phyloP scores from a whole-genome alignment of 1,140 invertebrate genomes.

The Euura lappo region DNA sequence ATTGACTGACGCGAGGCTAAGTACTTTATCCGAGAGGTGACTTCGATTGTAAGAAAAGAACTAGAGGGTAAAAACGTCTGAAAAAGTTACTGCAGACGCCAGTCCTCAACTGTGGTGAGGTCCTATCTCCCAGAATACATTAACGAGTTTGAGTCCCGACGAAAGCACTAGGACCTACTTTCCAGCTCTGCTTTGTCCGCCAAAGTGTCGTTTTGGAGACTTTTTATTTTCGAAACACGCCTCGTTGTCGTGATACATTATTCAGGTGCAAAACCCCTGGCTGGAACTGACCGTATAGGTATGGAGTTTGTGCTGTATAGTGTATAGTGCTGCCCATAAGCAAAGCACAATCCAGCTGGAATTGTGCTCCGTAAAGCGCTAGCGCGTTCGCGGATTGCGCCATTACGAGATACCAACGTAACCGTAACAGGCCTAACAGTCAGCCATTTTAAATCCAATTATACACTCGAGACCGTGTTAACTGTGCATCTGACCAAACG shows the following conservation, averaged over 20 bases:
- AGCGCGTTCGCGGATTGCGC: neutral
- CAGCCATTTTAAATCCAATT: constrained; percentile 7
- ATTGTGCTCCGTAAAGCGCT: neutral
- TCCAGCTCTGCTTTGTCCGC: too few species aligned
- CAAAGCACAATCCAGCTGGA: neutral
- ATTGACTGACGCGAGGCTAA: too few species aligned
- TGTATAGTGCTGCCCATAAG: neutral
- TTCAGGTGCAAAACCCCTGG: neutral
- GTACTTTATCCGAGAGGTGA: too few species aligned
- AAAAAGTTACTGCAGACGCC: too few species aligned
- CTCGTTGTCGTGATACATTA: neutral
- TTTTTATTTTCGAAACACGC: too few species aligned
- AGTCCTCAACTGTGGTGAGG: too few species aligned
- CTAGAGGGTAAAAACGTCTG: too few species aligned
- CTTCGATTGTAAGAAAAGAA: too few species aligned
- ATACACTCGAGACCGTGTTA: constrained; percentile 2
- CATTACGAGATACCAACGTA: neutral
- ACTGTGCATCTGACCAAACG: neutral
- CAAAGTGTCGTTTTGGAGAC: too few species aligned
- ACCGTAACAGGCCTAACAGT: constrained; percentile 1
- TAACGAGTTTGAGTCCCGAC: too few species aligned
- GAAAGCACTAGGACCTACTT: too few species aligned
- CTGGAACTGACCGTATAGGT: neutral
- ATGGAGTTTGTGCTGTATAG: neutral
- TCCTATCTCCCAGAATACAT: too few species aligned